These are phyloP conservation scores for Pseudochirops corinnae DNA, from an alignment of 2,797 vertebrate genomes.

Conservation along the genomic window DNA sequence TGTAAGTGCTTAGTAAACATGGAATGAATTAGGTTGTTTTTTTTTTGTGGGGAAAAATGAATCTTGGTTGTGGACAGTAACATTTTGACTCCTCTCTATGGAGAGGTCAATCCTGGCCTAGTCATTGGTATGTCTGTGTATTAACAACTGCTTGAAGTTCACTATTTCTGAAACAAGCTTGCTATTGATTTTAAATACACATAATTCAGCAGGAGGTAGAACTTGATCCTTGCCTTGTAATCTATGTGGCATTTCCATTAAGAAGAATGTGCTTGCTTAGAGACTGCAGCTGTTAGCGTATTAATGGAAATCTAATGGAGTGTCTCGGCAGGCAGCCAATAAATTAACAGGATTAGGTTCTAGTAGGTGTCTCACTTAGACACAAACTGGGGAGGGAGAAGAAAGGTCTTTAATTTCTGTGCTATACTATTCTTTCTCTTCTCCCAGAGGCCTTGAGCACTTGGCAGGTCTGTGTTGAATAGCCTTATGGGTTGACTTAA, in stretches of 20 bases:
- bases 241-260: constrained; percentile 49
- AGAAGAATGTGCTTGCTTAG: constrained; percentile 54
- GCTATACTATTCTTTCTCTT: constrained; percentile 24
- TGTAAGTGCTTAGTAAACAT: not conserved
- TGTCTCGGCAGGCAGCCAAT: constrained; percentile 50
- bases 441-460: constrained; percentile 8
- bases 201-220: constrained; percentile 16
- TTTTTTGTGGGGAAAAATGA: not conserved
- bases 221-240: constrained; percentile 10
- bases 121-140: constrained; percentile 1
- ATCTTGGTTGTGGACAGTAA: constrained; percentile 36
- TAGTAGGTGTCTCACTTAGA: constrained; percentile 22
- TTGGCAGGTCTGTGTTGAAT: not conserved
- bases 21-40: not conserved
- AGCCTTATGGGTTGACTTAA: constrained; percentile 43
- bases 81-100: constrained; percentile 30
- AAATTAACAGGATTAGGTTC: constrained; percentile 59
- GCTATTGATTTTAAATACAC: constrained; percentile 46
- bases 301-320: constrained; percentile 59
- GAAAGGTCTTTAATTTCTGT: constrained; percentile 40
- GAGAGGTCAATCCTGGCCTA: constrained; percentile 5
- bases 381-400: constrained; percentile 45
- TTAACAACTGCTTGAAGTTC: constrained; percentile 52
- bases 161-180: constrained; percentile 39
- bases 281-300: constrained; percentile 29